Base-by-base conservation (phyloP, 2,113 vertebrate genomes). In the Pygoscelis adeliae region DNA sequence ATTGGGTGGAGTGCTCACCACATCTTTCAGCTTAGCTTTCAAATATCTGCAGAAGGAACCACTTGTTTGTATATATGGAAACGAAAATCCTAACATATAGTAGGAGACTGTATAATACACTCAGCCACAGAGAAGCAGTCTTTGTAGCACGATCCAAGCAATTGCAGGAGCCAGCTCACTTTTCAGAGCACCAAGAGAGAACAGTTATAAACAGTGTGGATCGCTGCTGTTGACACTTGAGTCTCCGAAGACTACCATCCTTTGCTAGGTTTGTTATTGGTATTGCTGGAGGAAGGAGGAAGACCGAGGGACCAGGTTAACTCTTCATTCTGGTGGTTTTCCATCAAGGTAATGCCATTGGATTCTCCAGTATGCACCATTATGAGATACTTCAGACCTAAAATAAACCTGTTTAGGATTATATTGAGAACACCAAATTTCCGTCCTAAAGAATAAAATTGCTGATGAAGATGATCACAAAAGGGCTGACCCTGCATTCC, bases 1-100 rank as follows among this genome's bases (percentile, higher is more conserved):
- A 62, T 2, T 79, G 90, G 58, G 56, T 77, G 80, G 58, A 79
- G 56, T 82, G 25, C 21, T 81, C 21, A 80, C 32, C 63, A 86
- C 58, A 77, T 42, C 86, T 90, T 97, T 84, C 61, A 91, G 32
- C 42, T 95, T 91, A 74, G 36, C 6, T 96, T 97, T 87, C 95
- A 97, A 84, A 84, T 90, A 94, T 88, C 86, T 97, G 74, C 78
- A 82, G 55, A 95, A 92, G 78, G 61, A 96, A 71, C 61, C 63
- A 72, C 76, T 94, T 96, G 83, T 78, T 93, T 89, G 30, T 26
- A 56, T 47, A 42, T 15, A 65, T 0, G 13, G 70, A 77, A 97
- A 93, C 36, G 72, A 72, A 87, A 91, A 82, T 49, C 65, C 49
- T 61, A 74, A 67, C 44, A 36, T 65, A 47, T 22, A 71, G 38